phyloP scores from a whole-genome alignment of 1,140 invertebrate genomes.

The Leptestheria dahalacensis region DNA sequence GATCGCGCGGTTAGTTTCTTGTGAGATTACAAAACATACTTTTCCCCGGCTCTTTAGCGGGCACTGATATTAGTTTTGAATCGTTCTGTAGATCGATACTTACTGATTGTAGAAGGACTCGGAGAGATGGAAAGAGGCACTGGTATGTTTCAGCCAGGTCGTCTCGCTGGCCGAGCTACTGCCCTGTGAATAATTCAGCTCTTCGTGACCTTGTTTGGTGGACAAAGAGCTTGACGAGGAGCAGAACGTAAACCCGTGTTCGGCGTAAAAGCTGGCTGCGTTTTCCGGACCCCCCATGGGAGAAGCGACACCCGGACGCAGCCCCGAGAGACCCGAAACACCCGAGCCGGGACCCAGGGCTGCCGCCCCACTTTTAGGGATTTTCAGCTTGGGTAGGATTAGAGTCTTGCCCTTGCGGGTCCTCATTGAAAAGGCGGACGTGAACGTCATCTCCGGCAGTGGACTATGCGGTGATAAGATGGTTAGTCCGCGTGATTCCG shows the following conservation, averaged over 20 bases:
- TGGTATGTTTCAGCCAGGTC: neutral
- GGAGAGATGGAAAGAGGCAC: neutral
- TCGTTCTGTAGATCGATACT: neutral
- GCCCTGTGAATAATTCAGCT: neutral
- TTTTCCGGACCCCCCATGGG: too few species aligned
- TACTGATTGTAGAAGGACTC: neutral
- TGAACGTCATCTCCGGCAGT: constrained; percentile 4
- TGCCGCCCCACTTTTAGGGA: constrained; percentile 42
- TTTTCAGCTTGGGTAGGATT: constrained; percentile 53
- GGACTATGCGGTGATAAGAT: constrained; percentile 7
- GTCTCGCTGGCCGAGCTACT: neutral
- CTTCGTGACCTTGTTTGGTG: neutral
- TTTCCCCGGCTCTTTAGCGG: too few species aligned
- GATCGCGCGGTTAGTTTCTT: too few species aligned
- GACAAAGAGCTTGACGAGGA: neutral
- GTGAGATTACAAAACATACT: too few species aligned
- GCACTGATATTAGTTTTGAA: too few species aligned
- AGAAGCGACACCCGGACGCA: too few species aligned
- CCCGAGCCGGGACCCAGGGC: neutral
- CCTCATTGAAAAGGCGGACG: constrained; percentile 30
- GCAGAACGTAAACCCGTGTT: neutral
- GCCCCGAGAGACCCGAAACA: too few species aligned
- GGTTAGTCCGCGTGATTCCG: neutral
- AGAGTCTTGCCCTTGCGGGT: constrained; percentile 50
- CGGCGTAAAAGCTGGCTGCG: too few species aligned